These are phyloP conservation scores for Semotilus atromaculatus DNA, from an alignment of 2,797 vertebrate species.

Conservation along the genomic window DNA sequence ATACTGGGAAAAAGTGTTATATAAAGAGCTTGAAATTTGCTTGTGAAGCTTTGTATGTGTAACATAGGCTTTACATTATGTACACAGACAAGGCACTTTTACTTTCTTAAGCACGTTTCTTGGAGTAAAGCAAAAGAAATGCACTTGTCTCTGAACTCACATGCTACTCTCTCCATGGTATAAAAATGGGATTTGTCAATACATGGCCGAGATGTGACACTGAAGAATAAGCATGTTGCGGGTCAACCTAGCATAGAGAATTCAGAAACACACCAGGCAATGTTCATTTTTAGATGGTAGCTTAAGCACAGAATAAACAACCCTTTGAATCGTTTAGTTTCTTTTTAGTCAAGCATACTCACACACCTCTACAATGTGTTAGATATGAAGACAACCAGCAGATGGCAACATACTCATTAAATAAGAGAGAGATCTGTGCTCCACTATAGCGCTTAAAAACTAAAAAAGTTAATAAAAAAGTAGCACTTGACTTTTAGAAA, in stretches of 20 bases:
- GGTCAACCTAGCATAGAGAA: neutral
- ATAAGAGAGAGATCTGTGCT: neutral
- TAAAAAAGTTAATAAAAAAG: neutral
- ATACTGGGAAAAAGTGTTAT: neutral
- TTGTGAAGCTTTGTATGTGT: conserved; percentile 3
- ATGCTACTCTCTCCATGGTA: neutral
- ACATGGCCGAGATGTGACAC: neutral
- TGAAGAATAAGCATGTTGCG: neutral
- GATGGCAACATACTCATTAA: neutral
- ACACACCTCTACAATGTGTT: neutral
- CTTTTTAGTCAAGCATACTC: neutral
- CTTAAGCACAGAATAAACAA: neutral
- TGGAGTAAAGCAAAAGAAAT: conserved; percentile 6
- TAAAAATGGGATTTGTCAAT: neutral
- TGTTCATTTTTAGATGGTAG: neutral
- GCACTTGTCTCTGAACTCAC: neutral
- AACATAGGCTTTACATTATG: conserved; percentile 6
- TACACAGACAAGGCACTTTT: neutral
- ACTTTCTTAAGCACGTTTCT: neutral
- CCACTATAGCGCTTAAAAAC: neutral
- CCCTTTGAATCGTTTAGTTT: neutral
- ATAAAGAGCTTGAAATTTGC: conserved; percentile 4
- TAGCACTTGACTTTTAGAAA: neutral
- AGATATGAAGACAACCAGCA: neutral
- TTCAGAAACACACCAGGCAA: neutral